Conservation (phyloP, 2,113 vertebrate genomes). For the Lynx canadensis region DNA sequence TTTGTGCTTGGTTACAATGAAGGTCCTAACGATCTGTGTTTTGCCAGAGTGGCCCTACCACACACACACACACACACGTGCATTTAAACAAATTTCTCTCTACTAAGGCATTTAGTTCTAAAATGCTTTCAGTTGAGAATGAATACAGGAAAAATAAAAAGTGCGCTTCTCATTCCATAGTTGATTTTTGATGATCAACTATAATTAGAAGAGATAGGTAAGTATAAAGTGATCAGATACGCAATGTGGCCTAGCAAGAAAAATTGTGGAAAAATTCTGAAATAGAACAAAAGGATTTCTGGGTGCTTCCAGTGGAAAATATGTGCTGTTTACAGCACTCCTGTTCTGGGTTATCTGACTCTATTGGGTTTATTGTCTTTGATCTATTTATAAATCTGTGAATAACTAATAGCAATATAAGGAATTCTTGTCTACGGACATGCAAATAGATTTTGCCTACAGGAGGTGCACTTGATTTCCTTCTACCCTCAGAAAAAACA, state of each 20-base stretch:
- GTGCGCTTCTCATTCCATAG: background rate
- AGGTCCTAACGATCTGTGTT: background rate
- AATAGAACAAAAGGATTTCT: background rate
- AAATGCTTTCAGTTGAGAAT: constrained; percentile 29
- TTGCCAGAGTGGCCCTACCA: background rate
- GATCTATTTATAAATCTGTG: background rate
- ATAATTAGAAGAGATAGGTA: background rate
- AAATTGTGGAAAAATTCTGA: background rate
- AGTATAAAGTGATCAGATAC: background rate
- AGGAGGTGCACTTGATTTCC: background rate
- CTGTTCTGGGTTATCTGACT: background rate
- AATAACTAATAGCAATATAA: background rate
- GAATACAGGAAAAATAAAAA: background rate
- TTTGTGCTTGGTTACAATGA: background rate
- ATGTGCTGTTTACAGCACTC: background rate
- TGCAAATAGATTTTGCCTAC: background rate
- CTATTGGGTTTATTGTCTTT: background rate
- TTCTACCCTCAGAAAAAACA: background rate
- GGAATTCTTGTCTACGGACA: background rate
- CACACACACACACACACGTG: background rate
- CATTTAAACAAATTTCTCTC: background rate
- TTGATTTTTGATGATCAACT: background rate
- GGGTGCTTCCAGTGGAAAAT: background rate
- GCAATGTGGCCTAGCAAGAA: background rate
- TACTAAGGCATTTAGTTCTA: background rate